Evolutionary conservation across 2,888 invertebrate species (phyloP).

Genomic region (Tipula lateralis): DNA sequence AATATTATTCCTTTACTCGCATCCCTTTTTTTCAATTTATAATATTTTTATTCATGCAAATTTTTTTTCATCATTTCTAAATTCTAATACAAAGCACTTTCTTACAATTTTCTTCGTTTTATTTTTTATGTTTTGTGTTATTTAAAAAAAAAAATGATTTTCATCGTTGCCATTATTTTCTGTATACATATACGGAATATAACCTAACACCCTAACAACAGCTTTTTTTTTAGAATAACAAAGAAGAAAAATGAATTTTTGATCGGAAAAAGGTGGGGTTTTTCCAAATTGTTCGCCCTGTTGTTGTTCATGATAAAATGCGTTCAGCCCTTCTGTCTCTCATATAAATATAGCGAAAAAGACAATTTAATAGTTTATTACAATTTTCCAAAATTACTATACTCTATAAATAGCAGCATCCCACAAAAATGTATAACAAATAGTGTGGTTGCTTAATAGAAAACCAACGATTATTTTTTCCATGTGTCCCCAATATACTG

Average conservation of each 20-base stretch:
- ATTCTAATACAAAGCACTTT: constrained; percentile 24
- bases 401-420: background rate
- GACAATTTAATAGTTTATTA: background rate
- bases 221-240: background rate
- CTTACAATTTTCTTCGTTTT: background rate
- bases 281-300: background rate
- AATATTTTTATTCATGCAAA: constrained; percentile 15
- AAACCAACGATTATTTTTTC: background rate
- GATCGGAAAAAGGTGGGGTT: background rate
- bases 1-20: background rate
- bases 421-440: background rate
- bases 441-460: background rate
- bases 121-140: background rate
- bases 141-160: background rate
- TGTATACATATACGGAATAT: background rate
- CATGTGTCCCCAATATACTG: background rate
- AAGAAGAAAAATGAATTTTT: background rate
- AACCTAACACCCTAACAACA: background rate
- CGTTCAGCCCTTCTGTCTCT: background rate
- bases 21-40: constrained; percentile 20
- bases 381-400: background rate
- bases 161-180: constrained; percentile 19
- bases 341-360: background rate
- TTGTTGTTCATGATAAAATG: background rate
- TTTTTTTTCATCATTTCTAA: background rate